Percentiles rank a stretch among this genome's conserved stretches.
Conservation (phyloP, 2,888 invertebrate species). For the Clivina fossor region DNA sequence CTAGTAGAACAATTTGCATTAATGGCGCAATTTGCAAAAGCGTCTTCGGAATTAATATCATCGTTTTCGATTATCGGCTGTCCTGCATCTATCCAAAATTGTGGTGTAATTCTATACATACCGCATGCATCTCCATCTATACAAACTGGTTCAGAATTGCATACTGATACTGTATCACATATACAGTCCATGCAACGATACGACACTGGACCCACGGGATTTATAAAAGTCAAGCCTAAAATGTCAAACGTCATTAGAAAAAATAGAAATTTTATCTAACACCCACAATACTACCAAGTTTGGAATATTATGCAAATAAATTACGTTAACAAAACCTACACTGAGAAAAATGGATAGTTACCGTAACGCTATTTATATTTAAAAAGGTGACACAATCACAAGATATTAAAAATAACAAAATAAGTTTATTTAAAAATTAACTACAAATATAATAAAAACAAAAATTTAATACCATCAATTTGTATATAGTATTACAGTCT, state of each 20-base stretch:
- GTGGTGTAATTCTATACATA: constrained; percentile 46
- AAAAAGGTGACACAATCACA: too few species aligned
- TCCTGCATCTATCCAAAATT: constrained; percentile 51
- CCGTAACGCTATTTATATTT: too few species aligned
- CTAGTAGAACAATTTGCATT: constrained; percentile 44
- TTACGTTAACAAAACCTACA: too few species aligned
- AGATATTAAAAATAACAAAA: too few species aligned
- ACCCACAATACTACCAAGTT: too few species aligned
- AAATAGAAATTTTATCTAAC: too few species aligned
- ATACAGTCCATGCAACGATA: constrained; percentile 37
- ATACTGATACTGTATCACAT: constrained; percentile 39
- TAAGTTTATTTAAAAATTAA: too few species aligned
- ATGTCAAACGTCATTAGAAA: not conserved
- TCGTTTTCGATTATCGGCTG: constrained; percentile 41
- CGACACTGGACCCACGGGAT: constrained; percentile 24
- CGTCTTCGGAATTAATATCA: constrained; percentile 1
- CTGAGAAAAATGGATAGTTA: too few species aligned
- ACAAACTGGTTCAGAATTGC: constrained; percentile 40
- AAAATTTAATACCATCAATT: too few species aligned
- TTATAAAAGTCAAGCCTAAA: constrained; percentile 14
- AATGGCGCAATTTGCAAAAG: constrained; percentile 40
- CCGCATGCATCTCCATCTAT: constrained; percentile 44
- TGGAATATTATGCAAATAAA: too few species aligned
- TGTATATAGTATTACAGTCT: too few species aligned
- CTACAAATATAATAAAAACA: too few species aligned